phyloP scores from a whole-genome alignment of 2,888 invertebrate species.

The Ceratothoa steindachneri region DNA sequence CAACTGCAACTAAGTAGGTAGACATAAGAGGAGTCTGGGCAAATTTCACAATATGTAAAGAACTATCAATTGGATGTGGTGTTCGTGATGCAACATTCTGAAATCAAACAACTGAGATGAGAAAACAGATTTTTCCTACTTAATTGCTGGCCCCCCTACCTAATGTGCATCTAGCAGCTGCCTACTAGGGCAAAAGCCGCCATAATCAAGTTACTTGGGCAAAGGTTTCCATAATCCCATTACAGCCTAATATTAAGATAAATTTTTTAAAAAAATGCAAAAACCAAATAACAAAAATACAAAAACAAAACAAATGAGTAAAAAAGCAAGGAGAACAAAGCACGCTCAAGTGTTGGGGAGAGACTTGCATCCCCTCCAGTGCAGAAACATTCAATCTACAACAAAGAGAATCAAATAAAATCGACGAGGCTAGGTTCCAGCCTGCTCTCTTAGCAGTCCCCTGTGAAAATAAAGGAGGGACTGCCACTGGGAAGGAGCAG shows the following conservation, averaged over 20 bases:
- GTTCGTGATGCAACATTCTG: conserved; percentile 35
- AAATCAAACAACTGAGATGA: too few relatives aligned
- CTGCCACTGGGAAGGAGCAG: too few relatives aligned
- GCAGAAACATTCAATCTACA: too few relatives aligned
- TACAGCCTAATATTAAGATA: too few relatives aligned
- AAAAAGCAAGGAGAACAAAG: not conserved
- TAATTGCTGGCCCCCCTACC: not conserved
- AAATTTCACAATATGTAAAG: conserved; percentile 64
- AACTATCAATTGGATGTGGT: conserved; percentile 50
- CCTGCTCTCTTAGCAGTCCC: too few relatives aligned
- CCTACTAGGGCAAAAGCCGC: too few relatives aligned
- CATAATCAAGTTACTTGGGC: not conserved
- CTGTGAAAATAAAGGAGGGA: too few relatives aligned
- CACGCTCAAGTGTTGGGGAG: too few relatives aligned
- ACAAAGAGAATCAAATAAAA: too few relatives aligned
- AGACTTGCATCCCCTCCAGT: too few relatives aligned
- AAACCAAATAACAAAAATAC: not conserved
- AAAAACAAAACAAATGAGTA: not conserved
- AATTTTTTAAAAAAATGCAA: conserved; percentile 4
- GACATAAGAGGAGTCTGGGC: conserved; percentile 88
- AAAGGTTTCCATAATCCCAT: too few relatives aligned
- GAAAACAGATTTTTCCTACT: not conserved
- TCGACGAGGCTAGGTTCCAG: too few relatives aligned
- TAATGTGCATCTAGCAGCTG: not conserved
- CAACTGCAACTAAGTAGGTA: conserved; percentile 88